These are phyloP conservation scores for Notarius quadriscutis DNA, from an alignment of 2,113 vertebrate genomes.

Conservation along the genomic window DNA sequence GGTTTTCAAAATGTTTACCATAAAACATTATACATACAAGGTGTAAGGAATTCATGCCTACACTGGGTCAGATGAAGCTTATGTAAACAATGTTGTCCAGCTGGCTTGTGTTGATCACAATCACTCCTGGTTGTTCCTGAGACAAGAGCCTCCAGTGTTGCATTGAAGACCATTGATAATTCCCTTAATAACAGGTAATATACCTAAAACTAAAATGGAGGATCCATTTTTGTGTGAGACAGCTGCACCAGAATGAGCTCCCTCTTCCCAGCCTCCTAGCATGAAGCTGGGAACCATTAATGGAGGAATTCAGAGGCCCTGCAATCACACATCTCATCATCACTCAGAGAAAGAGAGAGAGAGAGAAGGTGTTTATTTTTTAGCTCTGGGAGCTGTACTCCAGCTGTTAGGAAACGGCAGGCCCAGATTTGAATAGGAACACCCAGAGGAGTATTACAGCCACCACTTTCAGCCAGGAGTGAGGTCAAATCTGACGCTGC, in stretches of 20 bases:
- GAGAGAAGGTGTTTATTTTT: constrained; percentile 54
- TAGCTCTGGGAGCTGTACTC: constrained; percentile 31
- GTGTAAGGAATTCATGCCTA: neutral
- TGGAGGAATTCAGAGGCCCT: constrained; percentile 55
- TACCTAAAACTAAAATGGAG: neutral
- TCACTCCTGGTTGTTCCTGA: neutral
- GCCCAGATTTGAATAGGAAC: constrained; percentile 48
- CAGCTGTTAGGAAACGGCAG: constrained; percentile 54
- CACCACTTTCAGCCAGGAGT: constrained; percentile 45
- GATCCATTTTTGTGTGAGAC: constrained; percentile 1
- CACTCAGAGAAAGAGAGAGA: constrained; percentile 34
- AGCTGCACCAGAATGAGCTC: constrained; percentile 37
- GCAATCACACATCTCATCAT: constrained; percentile 58
- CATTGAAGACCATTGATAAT: constrained; percentile 6
- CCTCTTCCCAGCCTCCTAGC: constrained; percentile 33
- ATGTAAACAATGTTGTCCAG: constrained; percentile 24
- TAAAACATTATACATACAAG: constrained; percentile 17
- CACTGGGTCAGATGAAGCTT: neutral
- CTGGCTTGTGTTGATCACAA: neutral
- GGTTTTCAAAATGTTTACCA: constrained; percentile 8
- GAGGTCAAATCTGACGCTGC: constrained; percentile 38
- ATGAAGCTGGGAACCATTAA: constrained; percentile 58
- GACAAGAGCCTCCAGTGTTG: neutral
- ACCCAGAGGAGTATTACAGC: constrained; percentile 50
- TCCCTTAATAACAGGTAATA: neutral